Percentiles rank a stretch among this genome's conserved stretches.
phyloP scores from a whole-genome alignment of 1,140 invertebrate genomes.

The Drosophila bifasciata region DNA sequence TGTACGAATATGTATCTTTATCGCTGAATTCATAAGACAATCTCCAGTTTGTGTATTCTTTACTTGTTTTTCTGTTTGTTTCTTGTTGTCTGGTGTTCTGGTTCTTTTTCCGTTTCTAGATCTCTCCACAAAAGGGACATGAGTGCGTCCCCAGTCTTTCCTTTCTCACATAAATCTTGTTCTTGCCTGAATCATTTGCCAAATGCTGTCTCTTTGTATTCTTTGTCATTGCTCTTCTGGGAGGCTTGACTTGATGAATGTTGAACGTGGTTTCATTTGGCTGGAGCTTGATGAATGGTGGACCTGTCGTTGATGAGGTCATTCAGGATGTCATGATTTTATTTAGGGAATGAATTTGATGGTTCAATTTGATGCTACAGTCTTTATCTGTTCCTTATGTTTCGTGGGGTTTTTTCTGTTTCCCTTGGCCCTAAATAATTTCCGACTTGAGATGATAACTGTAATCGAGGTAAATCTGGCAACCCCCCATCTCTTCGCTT shows the following conservation, averaged over 20 bases:
- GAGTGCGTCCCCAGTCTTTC: constrained; percentile 4
- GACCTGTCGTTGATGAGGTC: constrained; percentile 28
- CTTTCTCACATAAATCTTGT: constrained; percentile 61
- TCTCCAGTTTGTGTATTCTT: no score
- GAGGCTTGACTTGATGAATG: background rate
- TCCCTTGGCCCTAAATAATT: background rate
- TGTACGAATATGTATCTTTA: no score
- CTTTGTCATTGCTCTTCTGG: constrained; percentile 5
- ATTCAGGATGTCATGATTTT: constrained; percentile 17
- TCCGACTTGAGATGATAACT: no score
- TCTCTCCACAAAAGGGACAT: no score
- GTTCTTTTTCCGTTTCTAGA: background rate
- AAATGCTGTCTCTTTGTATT: constrained; percentile 40
- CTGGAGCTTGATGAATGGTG: constrained; percentile 16
- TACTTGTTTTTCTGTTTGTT: background rate
- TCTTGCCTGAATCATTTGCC: constrained; percentile 43
- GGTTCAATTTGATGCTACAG: constrained; percentile 6
- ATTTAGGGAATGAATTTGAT: constrained; percentile 12
- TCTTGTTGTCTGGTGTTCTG: constrained; percentile 7
- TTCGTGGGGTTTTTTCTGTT: background rate
- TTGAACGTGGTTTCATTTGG: no score
- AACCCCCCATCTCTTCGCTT: no score
- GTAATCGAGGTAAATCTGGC: no score
- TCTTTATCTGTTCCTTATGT: background rate
- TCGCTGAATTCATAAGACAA: no score